These are phyloP conservation scores for Hypselothyrea guttata DNA, from an alignment of 2,888 invertebrate genomes.

Conservation along the genomic window DNA sequence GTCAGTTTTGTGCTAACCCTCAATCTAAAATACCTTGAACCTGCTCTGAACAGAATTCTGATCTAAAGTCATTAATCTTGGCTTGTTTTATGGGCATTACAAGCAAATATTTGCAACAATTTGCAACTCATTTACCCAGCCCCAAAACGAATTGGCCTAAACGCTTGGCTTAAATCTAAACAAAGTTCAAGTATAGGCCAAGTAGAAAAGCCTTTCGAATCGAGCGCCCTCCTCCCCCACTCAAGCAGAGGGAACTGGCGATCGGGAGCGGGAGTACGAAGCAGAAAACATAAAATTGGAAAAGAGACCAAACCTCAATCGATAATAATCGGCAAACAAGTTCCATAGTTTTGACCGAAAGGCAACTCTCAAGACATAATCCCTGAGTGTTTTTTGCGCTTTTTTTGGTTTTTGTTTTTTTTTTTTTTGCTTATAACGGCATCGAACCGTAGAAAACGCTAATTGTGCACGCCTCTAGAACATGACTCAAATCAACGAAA, in stretches of 20 bases:
- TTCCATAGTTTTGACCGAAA: slow-evolving; percentile 50
- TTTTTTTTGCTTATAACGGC: slow-evolving; percentile 61
- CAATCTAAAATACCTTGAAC: background rate
- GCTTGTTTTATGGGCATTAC: slow-evolving; percentile 25
- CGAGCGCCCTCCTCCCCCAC: slow-evolving; percentile 23
- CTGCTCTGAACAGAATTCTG: background rate
- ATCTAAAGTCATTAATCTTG: slow-evolving; percentile 6
- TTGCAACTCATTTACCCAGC: slow-evolving; percentile 51
- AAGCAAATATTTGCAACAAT: slow-evolving; percentile 57
- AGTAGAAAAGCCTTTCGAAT: slow-evolving; percentile 48
- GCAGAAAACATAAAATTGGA: slow-evolving; percentile 18
- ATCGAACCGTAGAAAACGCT: slow-evolving; percentile 67
- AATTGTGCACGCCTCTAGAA: slow-evolving; percentile 75
- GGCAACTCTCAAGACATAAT: slow-evolving; percentile 52
- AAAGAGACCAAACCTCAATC: slow-evolving; percentile 51
- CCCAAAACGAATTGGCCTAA: slow-evolving; percentile 39
- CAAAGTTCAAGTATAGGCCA: slow-evolving; percentile 57
- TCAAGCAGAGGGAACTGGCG: slow-evolving; percentile 16
- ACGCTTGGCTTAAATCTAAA: slow-evolving; percentile 6
- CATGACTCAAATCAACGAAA: slow-evolving; percentile 73
- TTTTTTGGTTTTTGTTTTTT: slow-evolving; percentile 3
- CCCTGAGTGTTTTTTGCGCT: slow-evolving; percentile 60
- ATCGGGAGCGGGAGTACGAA: slow-evolving; percentile 18
- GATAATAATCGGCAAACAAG: slow-evolving; percentile 71
- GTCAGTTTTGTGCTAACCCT: too few relatives aligned